Conservation (phyloP, 2,113 vertebrate species). For the Cynocephalus volans region DNA sequence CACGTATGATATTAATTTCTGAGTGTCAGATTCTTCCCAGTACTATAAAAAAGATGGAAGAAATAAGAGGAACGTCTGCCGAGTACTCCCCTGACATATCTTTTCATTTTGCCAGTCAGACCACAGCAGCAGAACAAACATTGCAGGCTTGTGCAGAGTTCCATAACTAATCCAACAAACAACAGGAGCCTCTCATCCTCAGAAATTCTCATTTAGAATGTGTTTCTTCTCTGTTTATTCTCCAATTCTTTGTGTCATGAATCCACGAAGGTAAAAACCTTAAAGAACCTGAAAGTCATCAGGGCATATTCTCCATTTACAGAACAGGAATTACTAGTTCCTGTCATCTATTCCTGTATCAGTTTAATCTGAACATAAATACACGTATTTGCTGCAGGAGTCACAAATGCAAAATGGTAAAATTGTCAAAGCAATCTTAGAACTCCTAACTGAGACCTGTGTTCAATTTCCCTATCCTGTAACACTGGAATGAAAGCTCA, state of each 20-base stretch:
- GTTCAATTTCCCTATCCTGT: constrained; percentile 2
- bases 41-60: constrained; percentile 65
- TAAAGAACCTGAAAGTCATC: neutral
- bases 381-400: neutral
- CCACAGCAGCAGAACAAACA: neutral
- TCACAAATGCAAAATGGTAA: neutral
- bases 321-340: neutral
- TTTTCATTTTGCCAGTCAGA: constrained; percentile 45
- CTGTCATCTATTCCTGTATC: neutral
- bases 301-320: rapidly evolving
- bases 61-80: constrained; percentile 60
- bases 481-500: constrained; percentile 21
- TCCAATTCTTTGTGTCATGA: neutral
- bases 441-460: constrained; percentile 1
- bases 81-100: constrained; percentile 61
- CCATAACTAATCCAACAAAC: neutral
- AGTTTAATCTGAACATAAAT: constrained; percentile 13
- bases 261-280: neutral
- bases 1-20: constrained; percentile 83
- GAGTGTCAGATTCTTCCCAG: constrained; percentile 74
- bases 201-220: neutral
- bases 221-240: neutral
- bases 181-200: neutral
- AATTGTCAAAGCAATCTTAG: neutral
- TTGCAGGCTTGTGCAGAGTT: constrained; percentile 14